Base-by-base conservation (phyloP, 2,888 invertebrate species). In the Aplocera efformata region DNA sequence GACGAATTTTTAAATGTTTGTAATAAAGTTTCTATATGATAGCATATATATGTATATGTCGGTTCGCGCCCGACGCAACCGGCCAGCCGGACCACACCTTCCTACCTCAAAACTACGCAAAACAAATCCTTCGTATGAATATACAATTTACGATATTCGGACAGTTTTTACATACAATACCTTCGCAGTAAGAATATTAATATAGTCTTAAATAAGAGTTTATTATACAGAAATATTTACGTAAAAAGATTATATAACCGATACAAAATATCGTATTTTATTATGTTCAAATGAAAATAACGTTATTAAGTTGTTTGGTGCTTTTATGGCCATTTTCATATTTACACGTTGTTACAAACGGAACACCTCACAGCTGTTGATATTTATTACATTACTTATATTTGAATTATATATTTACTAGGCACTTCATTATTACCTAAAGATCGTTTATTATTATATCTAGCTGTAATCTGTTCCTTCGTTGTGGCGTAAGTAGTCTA, bases 81-180 rank as follows among this genome's bases (percentile, higher is more conserved):
- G 26, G 53, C 51, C 51, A 51, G 41, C 49, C 48, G 56, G 54
- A 58, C 36, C 79, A 65, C 72, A 81, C 81, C 82, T 81, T 82
- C 83, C 86, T 86, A 88, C 86, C 86, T 88, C 86, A 86, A 72
- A 75, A 74, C 79, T 81, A 76, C 67, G 79, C 80, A 80, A 79
- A 72, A 80, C 67, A 71, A 77, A 71, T 67, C 63, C 72, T 78
- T 76, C 68, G 70, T 78, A 81, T 69, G 67, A 69, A 79, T 80
- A 83, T 82, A 82, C 68, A 67, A 67, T 72, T 61, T 67, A 68
- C 77, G 82, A 48, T 53, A 44, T 50, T 74, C 72, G 75, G 67
- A 72, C 81, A 73, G 67, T 79, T 79, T 79, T 79, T 79, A 76
- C 79, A 75, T 72, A 75, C 48, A 45, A 68, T 53, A 65, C 42